Base-by-base conservation (phyloP, 1,140 invertebrate genomes). In the Orchestia grillus region DNA sequence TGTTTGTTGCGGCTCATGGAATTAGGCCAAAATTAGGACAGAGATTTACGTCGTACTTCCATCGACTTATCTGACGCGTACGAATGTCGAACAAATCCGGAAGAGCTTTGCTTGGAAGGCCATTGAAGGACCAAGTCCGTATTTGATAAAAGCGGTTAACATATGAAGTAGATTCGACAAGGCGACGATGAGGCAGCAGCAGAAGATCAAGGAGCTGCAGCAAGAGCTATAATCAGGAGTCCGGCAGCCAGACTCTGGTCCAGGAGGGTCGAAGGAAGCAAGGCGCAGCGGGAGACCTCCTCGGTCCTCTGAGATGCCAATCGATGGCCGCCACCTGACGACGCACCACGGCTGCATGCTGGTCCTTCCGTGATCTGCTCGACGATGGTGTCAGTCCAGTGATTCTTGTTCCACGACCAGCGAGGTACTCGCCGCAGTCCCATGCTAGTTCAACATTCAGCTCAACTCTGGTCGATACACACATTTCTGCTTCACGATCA, bases 261-360 rank as follows among this genome's bases (percentile, higher is more conserved):
- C 36, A 44, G 92, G 92, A 94, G 92, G 92, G 92, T 28, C 43
- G 92, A 94, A 94, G 92, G 44, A 94, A 94, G 92, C 92, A 47
- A 47, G 92, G 44, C 92, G 40, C 41, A 42, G 44, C 41, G 44
- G 92, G 44, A 44, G 41, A 90, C 6, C 43, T 45, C 40, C 44
- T 40, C 40, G 6, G 44, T 94, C 92, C 43, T 45, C 43, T 40
- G 92, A 44, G 92, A 94, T 44, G 43, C 43, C 92, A 94, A 94
- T 94, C 92, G 92, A 94, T 94, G 92, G 92, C 92, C 44, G n/a
- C 92, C 92, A 94, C 92, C 92, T 94, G 92, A 94, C 92, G 92
- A 94, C 44, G 92, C 43, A 16, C 41, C 4, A 11, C 41, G 41
- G n/a, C 41, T 42, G 43, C 88, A 90, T 90, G 88, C 88, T 41